Conservation (phyloP, 1,140 invertebrate genomes). For the Teleogryllus occipitalis region DNA sequence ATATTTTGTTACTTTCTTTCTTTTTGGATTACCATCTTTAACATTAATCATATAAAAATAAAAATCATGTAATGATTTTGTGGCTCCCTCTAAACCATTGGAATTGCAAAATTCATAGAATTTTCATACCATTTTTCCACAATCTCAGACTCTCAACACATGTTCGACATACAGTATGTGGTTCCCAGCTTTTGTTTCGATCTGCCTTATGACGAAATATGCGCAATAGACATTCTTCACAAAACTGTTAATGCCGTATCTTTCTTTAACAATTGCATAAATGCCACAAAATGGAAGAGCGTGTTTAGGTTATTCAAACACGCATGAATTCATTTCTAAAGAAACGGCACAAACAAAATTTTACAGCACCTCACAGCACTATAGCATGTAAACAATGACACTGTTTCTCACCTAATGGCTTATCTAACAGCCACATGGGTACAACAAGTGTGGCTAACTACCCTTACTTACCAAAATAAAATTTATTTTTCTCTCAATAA, state of each 20-base stretch:
- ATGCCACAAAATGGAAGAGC: neutral
- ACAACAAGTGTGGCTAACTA: neutral
- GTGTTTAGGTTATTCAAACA: constrained; percentile 8
- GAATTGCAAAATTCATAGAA: neutral
- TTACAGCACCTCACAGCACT: neutral
- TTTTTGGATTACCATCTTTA: neutral
- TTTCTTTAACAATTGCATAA: neutral
- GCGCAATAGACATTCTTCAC: constrained; percentile 6
- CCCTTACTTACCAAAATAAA: neutral
- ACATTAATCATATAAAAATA: neutral
- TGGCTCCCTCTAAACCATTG: neutral
- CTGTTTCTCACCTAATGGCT: too few relatives aligned
- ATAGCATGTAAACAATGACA: neutral
- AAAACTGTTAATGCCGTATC: neutral
- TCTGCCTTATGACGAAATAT: neutral
- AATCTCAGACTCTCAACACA: too few relatives aligned
- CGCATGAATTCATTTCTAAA: neutral
- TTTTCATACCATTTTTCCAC: constrained; percentile 7
- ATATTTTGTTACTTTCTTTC: neutral
- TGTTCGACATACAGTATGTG: neutral
- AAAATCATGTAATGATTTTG: neutral
- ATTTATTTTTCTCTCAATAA: neutral
- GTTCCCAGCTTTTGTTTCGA: neutral
- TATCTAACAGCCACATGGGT: neutral
- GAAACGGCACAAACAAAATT: neutral